These are phyloP conservation scores for Astropecten irregularis DNA, from an alignment of 53 echinoderm and acorn worm genomes.

Conservation along the genomic window DNA sequence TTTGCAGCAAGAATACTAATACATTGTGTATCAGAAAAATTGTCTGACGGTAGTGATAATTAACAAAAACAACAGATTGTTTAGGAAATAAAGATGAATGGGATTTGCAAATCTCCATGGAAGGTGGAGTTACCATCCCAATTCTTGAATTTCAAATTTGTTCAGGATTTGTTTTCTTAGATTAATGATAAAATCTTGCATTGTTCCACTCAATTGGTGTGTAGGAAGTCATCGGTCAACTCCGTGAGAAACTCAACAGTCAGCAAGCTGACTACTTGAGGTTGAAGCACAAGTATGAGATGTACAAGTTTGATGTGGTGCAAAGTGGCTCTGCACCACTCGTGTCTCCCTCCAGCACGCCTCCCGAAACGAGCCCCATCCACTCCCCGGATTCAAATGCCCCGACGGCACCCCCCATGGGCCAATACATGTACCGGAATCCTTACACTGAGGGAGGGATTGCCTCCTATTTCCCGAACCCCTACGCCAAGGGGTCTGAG, in stretches of 20 bases:
- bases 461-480: neutral
- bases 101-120: no score
- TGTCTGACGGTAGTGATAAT: no score
- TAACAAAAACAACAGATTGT: no score
- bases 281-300: slow-evolving; percentile 78
- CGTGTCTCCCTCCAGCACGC: slow-evolving; percentile 42
- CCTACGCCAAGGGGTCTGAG: neutral
- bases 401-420: neutral
- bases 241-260: slow-evolving; percentile 71
- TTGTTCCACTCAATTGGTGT: neutral
- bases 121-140: no score
- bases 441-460: slow-evolving; percentile 25
- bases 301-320: slow-evolving; percentile 74
- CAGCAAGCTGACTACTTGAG: slow-evolving; percentile 73
- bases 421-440: slow-evolving; percentile 36
- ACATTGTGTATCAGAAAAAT: no score
- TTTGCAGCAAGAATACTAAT: no score
- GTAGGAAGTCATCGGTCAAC: slow-evolving; percentile 60
- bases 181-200: no score
- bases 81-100: no score
- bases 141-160: no score
- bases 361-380: slow-evolving; percentile 32
- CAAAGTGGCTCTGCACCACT: slow-evolving; percentile 44
- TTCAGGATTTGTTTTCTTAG: no score
- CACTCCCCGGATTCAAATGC: slow-evolving; percentile 3